Evolutionary conservation across 1,140 invertebrate genomes (phyloP).

Genomic region (Diabrotica virgifera): DNA sequence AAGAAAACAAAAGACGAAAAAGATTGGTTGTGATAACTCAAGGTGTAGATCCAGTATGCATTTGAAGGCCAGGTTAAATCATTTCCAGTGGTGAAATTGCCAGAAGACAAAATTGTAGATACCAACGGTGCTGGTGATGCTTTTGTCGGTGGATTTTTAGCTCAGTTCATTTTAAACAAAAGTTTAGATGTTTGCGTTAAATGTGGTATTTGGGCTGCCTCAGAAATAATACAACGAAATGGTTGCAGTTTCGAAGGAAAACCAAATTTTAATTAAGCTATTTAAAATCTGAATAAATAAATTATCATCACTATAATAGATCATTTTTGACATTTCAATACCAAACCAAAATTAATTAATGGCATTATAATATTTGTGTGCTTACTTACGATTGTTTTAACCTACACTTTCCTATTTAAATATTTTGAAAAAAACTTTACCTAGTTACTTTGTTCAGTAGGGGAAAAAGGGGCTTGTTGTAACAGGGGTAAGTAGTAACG

Average conservation of each 20-base stretch:
- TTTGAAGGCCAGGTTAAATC: conserved; percentile 66
- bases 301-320: too few species aligned
- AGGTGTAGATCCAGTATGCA: conserved; percentile 80
- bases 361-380: too few species aligned
- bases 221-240: conserved; percentile 80
- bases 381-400: too few species aligned
- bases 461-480: too few species aligned
- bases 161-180: conserved; percentile 81
- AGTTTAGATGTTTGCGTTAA: conserved; percentile 75
- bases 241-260: conserved; percentile 79
- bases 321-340: too few species aligned
- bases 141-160: conserved; percentile 94
- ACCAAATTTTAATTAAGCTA: conserved; percentile 45
- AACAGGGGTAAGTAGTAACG: too few species aligned
- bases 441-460: too few species aligned
- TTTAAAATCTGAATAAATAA: too few species aligned
- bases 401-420: too few species aligned
- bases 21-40: conserved; percentile 92
- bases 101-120: conserved; percentile 82
- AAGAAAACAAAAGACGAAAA: conserved; percentile 65
- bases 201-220: conserved; percentile 86
- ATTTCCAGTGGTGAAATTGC: conserved; percentile 70
- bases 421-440: too few species aligned
- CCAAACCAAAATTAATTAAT: too few species aligned
- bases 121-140: conserved; percentile 99